Conservation (phyloP, 2,797 vertebrate genomes). For the Peromyscus melanophrys region DNA sequence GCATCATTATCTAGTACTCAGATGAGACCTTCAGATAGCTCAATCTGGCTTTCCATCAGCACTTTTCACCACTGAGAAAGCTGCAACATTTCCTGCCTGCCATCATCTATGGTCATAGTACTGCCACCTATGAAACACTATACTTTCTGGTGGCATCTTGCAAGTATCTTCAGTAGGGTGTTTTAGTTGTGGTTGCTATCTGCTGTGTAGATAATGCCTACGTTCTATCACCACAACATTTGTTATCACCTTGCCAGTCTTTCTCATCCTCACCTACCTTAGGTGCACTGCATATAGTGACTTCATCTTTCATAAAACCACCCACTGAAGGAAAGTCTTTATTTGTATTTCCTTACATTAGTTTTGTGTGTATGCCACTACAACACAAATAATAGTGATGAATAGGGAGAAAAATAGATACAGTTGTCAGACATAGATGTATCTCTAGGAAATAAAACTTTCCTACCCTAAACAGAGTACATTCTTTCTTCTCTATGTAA, state of each 20-base stretch:
- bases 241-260: background rate
- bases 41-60: background rate
- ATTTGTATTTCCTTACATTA: background rate
- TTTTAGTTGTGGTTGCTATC: background rate
- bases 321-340: background rate
- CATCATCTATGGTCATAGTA: background rate
- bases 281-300: background rate
- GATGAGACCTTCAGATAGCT: background rate
- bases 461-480: background rate
- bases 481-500: background rate
- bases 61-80: background rate
- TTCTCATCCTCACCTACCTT: background rate
- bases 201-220: background rate
- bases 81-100: background rate
- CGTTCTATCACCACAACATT: background rate
- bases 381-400: background rate
- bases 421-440: background rate
- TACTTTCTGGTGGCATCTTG: background rate
- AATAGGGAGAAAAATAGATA: background rate
- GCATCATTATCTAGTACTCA: background rate
- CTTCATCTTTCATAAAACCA: background rate
- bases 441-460: background rate
- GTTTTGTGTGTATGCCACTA: background rate
- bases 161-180: background rate
- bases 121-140: background rate